Base-by-base conservation (phyloP, 2,888 invertebrate species). In the Bombylius major region DNA sequence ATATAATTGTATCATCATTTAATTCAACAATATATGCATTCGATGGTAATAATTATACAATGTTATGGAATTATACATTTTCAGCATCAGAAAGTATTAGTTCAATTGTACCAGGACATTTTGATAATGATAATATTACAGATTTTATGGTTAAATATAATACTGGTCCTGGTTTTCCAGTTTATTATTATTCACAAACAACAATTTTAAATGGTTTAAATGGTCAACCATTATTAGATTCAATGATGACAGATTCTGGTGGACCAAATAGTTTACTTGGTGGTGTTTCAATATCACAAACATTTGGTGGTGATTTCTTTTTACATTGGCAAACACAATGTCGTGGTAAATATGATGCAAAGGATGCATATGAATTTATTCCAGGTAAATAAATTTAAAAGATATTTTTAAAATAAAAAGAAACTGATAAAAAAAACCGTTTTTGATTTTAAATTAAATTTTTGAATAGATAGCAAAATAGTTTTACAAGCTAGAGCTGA, bases 21-120 rank as follows among this genome's bases (percentile, higher is more conserved):
- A 86, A 87, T 67, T 82, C 86, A 5, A 82, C 82, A 0, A 77
- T 89, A 9, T 74, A 83, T 56, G 87, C 88, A 4, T 81, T 87
- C 60, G 79, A 89, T 71, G 89, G 89, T 1, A 70, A 75, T 39
- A 82, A 79, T 11, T 83, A 82, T 61, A 67, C 77, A 49, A 77
- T 79, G 63, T 67, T 89, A n/a, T 89, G 89, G 89, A 86, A 85
- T 62, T 83, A 79, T 62, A 79, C 82, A 0, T 77, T 85, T 58
- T 79, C 82, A 2, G 68, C 69, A 9, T 73, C 86, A 7, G 85
- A 87, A 71, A 81, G 85, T 12, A 83, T 85, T 64, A 86, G 87
- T 64, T 81, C 86, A 52, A 87, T 89, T 47, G 83, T 86, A 12
- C 86, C 87, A 3, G 89, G 86, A 1, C 88, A 82, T 70, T 90